These are phyloP conservation scores for Anniella stebbinsi DNA, from an alignment of 2,797 vertebrate species.

Conservation along the genomic window DNA sequence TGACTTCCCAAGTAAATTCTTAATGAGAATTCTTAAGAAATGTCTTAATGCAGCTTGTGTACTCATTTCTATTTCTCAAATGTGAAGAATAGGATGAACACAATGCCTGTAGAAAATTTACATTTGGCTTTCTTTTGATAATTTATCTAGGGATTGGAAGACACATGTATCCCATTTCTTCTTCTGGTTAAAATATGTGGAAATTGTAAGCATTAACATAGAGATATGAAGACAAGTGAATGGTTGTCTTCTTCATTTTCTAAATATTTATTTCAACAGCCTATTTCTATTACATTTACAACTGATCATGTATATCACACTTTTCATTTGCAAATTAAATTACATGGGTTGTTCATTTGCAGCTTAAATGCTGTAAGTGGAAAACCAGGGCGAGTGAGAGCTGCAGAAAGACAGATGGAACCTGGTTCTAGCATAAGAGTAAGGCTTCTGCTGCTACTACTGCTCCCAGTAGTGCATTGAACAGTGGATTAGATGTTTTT, in stretches of 20 bases:
- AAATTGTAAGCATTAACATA: background rate
- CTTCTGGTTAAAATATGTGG: background rate
- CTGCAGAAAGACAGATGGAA: too few relatives aligned
- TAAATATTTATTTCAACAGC: background rate
- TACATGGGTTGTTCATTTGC: background rate
- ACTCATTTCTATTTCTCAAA: background rate
- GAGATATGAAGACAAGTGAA: background rate
- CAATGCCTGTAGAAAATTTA: background rate
- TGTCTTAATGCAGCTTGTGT: too few relatives aligned
- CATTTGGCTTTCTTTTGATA: background rate
- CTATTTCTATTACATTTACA: background rate
- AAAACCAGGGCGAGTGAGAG: background rate
- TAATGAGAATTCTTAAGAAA: background rate
- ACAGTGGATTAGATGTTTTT: background rate
- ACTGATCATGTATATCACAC: background rate
- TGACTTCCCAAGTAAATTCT: background rate
- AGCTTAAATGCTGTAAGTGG: background rate
- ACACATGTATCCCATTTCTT: background rate
- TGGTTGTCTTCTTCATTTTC: background rate
- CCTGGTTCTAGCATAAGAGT: background rate
- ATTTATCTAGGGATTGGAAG: background rate
- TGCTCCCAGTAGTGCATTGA: background rate
- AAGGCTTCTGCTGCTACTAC: background rate
- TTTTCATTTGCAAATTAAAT: background rate
- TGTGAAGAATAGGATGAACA: background rate